Base-by-base conservation (phyloP, 2,113 vertebrate genomes). In the Myotis lucifugus region DNA sequence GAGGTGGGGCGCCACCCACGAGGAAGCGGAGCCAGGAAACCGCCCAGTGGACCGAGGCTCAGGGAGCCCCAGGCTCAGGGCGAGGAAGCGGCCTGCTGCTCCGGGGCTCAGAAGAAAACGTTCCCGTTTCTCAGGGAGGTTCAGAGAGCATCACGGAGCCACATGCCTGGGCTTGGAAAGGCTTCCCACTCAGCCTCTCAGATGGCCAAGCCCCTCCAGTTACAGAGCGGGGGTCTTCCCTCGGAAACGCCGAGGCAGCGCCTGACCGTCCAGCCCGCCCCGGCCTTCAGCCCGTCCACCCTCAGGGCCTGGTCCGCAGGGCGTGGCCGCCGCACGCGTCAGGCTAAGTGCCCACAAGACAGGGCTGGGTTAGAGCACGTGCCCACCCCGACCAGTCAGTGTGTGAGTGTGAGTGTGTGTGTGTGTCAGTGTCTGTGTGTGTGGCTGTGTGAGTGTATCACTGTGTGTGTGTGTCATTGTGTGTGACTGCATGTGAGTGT, bases 1-100 rank as follows among this genome's bases (percentile, higher is more conserved):
- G 69, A 40, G 34, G 19, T 11, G 4, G 69, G 6, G 15, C 1
- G 5, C 14, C 7, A 4, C 6, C 14, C 25, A 12, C 0, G 13
- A 8, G 10, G 1, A 7, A 4, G 14, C 0, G 10, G 27, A 25
- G 48, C 18, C 17, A 0, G 46, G 54, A 13, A 9, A 5, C 15
- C 11, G 48, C 79, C 37, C 9, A 0, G 1, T 0, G 54, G 87
- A 9, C 23, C 8, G 56, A 13, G 1, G 23, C 78, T 23, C 34
- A 5, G 6, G 85, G 19, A 66, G 46, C 42, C 23, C 34, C 4
- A n/a, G 70, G 48, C 59, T 12, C 12, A 7, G 32, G 0, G 67
- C 2, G 10, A 25, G 46, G 61, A 19, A 40, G 9, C 25, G 0
- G 27, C 64, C 19, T 85, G 13, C 42, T 37, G 59, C 61, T 12